A percentile compares a stretch with the other conserved stretches of the same genome.
phyloP scores from a whole-genome alignment of 2,888 invertebrate species.

The Trisateles emortualis region DNA sequence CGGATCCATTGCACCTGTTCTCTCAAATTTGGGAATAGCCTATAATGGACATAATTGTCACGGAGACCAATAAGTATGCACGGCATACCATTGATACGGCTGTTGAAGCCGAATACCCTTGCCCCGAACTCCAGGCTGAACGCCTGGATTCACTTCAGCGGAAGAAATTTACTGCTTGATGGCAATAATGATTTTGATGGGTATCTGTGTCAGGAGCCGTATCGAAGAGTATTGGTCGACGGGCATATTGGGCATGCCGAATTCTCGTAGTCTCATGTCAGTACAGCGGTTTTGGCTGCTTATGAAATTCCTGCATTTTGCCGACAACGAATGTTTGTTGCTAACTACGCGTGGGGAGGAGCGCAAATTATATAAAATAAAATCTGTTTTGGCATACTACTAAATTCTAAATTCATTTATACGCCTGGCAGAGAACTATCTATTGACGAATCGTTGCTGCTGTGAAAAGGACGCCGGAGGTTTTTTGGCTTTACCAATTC shows the following conservation, averaged over 20 bases:
- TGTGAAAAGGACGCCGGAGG: too few relatives aligned
- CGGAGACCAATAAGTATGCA: slow-evolving; percentile 13
- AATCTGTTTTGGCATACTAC: not conserved
- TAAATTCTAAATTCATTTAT: slow-evolving; percentile 7
- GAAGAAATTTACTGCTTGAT: slow-evolving; percentile 17
- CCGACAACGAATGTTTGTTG: not conserved
- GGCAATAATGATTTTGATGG: slow-evolving; percentile 14
- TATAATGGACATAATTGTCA: slow-evolving; percentile 13
- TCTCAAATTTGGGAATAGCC: slow-evolving; percentile 16
- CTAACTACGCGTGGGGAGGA: not conserved
- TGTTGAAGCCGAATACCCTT: slow-evolving; percentile 1
- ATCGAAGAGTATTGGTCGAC: slow-evolving; percentile 27
- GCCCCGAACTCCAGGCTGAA: slow-evolving; percentile 5
- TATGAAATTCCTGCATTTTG: slow-evolving; percentile 24
- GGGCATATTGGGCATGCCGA: slow-evolving; percentile 20
- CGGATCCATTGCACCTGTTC: slow-evolving; percentile 1
- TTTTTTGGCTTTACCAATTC: slow-evolving; percentile 8
- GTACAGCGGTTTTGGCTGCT: slow-evolving; percentile 18
- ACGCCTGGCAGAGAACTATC: slow-evolving; percentile 4
- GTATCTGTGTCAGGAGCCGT: slow-evolving; percentile 15
- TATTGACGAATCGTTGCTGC: slow-evolving; percentile 5
- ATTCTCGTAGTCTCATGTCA: slow-evolving; percentile 23
- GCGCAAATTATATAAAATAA: not conserved
- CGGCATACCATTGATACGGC: slow-evolving; percentile 2
- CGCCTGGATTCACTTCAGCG: slow-evolving; percentile 12